A percentile compares a stretch with the other conserved stretches of the same genome.
Conservation (phyloP, 2,888 invertebrate genomes). For the Cephonodes hylas region DNA sequence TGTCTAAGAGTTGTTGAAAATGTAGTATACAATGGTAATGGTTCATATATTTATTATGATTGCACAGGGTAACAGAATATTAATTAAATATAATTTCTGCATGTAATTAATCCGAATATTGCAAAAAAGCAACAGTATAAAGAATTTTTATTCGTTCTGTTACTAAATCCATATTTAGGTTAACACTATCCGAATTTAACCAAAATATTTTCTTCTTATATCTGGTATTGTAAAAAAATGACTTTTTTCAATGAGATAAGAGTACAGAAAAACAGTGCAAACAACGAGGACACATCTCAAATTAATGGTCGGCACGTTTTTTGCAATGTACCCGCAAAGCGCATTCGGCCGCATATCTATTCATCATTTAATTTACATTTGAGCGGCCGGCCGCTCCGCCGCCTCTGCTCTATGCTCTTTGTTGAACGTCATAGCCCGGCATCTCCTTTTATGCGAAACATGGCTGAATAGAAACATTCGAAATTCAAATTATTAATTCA, state of each 20-base stretch:
- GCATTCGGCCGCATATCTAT: constrained; percentile 67
- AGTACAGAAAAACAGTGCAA: constrained; percentile 29
- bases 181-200: too few species aligned
- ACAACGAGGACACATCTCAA: constrained; percentile 44
- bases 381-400: constrained; percentile 44
- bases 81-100: too few species aligned
- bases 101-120: too few species aligned
- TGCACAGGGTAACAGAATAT: too few species aligned
- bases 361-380: constrained; percentile 78
- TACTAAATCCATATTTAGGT: too few species aligned
- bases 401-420: constrained; percentile 10
- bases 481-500: not conserved
- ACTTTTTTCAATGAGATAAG: constrained; percentile 26
- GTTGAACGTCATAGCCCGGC: not conserved
- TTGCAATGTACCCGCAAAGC: constrained; percentile 52
- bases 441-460: constrained; percentile 1
- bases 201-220: too few species aligned
- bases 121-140: too few species aligned
- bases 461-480: not conserved
- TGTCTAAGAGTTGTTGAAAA: too few species aligned
- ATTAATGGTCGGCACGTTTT: constrained; percentile 55
- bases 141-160: too few species aligned
- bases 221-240: too few species aligned
- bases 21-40: too few species aligned
- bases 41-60: too few species aligned